A percentile compares a stretch with the other conserved stretches of the same genome.
Evolutionary conservation across 2,797 vertebrate genomes (phyloP).

Genomic region (Erethizon dorsatum): DNA sequence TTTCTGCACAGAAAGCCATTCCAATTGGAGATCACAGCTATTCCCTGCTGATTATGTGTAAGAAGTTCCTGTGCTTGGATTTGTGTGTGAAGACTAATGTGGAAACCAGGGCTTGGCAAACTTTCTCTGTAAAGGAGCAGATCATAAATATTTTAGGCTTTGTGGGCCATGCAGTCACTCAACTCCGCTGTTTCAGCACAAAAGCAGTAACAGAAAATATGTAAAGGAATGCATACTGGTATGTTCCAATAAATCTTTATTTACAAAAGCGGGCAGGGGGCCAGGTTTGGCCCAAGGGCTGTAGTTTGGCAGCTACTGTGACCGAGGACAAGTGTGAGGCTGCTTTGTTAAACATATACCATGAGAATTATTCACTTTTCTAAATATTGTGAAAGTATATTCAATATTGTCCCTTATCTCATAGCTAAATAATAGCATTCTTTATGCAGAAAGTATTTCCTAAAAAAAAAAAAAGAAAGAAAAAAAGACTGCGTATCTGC

Average conservation of each 20-base stretch:
- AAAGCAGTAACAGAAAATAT: constrained; percentile 33
- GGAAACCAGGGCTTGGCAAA: neutral
- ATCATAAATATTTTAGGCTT: constrained; percentile 20
- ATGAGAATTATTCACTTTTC: neutral
- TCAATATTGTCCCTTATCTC: neutral
- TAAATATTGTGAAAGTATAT: constrained; percentile 47
- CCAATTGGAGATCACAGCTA: neutral
- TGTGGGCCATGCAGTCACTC: neutral
- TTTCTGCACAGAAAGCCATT: neutral
- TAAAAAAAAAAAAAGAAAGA: neutral
- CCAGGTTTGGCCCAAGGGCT: neutral
- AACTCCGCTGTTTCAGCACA: neutral
- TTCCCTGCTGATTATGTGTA: neutral
- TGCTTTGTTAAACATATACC: constrained; percentile 43
- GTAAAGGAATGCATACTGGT: neutral
- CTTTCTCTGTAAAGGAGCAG: neutral
- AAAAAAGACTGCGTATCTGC: neutral
- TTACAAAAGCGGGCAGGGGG: neutral
- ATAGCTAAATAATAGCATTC: constrained; percentile 66
- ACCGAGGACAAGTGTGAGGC: neutral
- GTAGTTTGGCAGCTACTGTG: neutral
- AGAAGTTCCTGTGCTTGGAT: neutral
- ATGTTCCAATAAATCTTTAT: constrained; percentile 65
- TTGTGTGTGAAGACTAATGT: neutral
- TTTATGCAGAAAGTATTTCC: constrained; percentile 51